Evolutionary conservation across 2,113 vertebrate species (phyloP).

Genomic region (Tragelaphus strepsiceros): DNA sequence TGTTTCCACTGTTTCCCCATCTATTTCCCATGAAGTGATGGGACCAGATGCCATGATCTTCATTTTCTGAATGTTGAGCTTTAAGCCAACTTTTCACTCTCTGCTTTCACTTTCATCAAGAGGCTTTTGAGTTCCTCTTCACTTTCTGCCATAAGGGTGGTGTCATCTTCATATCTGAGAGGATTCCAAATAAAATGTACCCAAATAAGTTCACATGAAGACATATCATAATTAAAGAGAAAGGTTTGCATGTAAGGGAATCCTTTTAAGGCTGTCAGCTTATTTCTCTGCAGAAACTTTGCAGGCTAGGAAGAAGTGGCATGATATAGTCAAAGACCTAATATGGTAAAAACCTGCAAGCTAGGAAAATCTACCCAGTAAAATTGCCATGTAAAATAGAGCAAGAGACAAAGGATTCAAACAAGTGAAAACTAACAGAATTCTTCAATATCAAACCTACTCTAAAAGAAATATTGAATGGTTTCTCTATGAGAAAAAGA

Average conservation of each 20-base stretch:
- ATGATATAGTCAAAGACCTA: not conserved
- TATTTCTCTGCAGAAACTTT: not conserved
- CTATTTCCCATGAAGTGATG: no score
- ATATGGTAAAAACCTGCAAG: not conserved
- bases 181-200: not conserved
- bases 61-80: no score
- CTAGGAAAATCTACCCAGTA: not conserved
- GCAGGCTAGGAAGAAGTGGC: not conserved
- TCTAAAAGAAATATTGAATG: not conserved
- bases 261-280: not conserved
- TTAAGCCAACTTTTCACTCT: no score
- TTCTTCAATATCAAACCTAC: not conserved
- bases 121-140: no score
- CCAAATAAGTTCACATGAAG: not conserved
- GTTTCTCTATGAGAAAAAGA: not conserved
- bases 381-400: not conserved
- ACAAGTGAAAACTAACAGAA: not conserved
- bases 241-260: not conserved
- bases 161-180: not conserved
- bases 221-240: not conserved
- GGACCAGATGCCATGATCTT: no score
- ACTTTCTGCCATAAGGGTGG: no score
- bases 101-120: no score
- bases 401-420: not conserved
- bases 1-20: no score